phyloP scores from a whole-genome alignment of 2,797 vertebrate species.

The Gallinago stenura region DNA sequence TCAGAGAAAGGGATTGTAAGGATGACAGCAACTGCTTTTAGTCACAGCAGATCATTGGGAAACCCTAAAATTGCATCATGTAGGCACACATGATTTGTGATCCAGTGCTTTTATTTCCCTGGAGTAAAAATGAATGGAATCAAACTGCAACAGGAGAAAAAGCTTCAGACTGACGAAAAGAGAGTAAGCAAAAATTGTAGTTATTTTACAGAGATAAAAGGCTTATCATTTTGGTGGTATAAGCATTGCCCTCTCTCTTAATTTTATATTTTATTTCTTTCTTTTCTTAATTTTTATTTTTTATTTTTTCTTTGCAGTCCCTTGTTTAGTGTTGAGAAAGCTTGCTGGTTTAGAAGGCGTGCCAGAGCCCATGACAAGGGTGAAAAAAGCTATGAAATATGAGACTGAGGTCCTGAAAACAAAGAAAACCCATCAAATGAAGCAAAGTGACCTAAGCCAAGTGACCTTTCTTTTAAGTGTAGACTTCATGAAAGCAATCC shows the following conservation, averaged over 20 bases:
- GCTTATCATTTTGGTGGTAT: not conserved
- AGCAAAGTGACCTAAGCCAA: not conserved
- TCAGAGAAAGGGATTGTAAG: not conserved
- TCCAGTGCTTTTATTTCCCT: not conserved
- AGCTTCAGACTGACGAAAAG: not conserved
- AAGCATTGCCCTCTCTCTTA: accelerated
- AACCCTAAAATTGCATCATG: not conserved
- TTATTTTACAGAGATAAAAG: not conserved
- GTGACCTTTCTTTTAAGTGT: not conserved
- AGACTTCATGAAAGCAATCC: not conserved
- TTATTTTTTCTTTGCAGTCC: accelerated
- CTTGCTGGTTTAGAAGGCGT: not conserved
- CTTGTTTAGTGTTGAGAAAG: not conserved
- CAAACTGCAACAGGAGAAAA: not conserved
- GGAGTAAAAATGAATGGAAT: not conserved
- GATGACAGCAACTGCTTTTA: not conserved
- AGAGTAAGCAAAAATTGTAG: not conserved
- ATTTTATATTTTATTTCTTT: not conserved
- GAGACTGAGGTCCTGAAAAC: not conserved
- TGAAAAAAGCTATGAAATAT: not conserved
- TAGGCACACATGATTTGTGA: not conserved
- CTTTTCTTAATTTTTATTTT: accelerated
- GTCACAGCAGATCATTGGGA: not conserved
- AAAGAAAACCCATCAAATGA: not conserved
- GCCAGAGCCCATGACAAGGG: not conserved